Percentiles rank a stretch among this genome's conserved stretches.
Evolutionary conservation across 2,888 invertebrate genomes (phyloP).

Genomic region (Bugula neritina): DNA sequence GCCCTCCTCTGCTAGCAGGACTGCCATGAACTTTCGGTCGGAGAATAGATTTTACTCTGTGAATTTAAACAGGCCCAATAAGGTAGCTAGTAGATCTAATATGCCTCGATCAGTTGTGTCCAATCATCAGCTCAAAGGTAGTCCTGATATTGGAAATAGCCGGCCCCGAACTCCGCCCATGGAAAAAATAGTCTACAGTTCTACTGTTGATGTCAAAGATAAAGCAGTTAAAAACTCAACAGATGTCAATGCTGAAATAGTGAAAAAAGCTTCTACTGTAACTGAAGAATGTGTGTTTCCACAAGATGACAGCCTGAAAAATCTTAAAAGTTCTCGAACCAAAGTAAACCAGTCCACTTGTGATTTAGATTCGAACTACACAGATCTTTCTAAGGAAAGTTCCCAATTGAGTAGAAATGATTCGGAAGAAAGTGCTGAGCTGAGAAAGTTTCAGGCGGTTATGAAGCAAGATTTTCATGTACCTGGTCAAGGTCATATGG

Average conservation of each 20-base stretch:
- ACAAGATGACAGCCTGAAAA: neutral
- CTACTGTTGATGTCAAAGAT: neutral
- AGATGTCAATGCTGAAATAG: neutral
- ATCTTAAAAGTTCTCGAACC: neutral
- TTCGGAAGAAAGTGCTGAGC: conserved; percentile 14
- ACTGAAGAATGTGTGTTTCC: neutral
- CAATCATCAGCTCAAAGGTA: too few species aligned
- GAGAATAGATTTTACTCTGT: neutral
- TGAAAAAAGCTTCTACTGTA: neutral
- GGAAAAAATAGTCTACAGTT: neutral
- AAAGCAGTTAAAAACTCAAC: neutral
- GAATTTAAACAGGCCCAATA: neutral
- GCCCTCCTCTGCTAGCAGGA: neutral
- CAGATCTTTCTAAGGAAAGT: neutral
- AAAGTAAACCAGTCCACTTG: neutral
- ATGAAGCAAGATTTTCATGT: neutral
- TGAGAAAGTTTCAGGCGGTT: neutral
- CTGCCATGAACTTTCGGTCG: neutral
- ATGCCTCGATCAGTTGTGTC: too few species aligned
- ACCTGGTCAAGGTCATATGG: conserved; percentile 7
- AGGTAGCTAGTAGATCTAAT: neutral
- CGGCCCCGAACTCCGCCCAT: neutral
- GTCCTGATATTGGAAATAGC: neutral
- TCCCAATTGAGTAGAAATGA: neutral
- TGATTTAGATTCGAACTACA: neutral